Evolutionary conservation across 2,888 invertebrate genomes (phyloP).

Genomic region (Orchesella flavescens): DNA sequence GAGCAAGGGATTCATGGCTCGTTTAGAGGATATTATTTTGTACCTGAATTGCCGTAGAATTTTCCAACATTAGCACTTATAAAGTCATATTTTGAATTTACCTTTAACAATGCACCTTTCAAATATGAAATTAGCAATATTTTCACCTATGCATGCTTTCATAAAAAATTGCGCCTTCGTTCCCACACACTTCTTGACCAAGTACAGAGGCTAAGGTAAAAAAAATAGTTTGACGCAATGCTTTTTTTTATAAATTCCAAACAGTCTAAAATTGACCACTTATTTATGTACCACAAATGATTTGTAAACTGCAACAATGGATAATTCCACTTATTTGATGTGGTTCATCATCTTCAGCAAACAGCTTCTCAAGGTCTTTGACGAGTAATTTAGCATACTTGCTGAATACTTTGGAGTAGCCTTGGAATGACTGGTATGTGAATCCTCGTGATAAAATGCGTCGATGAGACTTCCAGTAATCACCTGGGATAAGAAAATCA

Average conservation of each 20-base stretch:
- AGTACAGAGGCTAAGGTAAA: constrained; percentile 11
- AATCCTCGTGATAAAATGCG: constrained; percentile 8
- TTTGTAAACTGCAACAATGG: constrained; percentile 35
- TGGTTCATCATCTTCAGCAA: not conserved
- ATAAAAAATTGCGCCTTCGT: not conserved
- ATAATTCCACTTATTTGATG: constrained; percentile 15
- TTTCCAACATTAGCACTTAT: no score
- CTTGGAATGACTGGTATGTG: constrained; percentile 23
- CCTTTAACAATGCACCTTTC: not conserved
- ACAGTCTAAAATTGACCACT: not conserved
- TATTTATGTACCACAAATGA: constrained; percentile 25
- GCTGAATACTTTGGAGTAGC: constrained; percentile 8
- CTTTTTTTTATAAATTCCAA: not conserved
- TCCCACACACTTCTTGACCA: constrained; percentile 26
- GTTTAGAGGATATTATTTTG: constrained; percentile 13
- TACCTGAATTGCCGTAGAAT: not conserved
- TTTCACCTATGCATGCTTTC: constrained; percentile 15
- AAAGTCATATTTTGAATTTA: not conserved
- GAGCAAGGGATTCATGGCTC: not conserved
- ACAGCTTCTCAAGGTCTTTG: constrained; percentile 1
- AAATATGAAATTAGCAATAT: not conserved
- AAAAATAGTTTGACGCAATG: not conserved
- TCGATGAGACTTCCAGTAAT: constrained; percentile 33
- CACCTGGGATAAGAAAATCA: not conserved
- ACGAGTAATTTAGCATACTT: not conserved